Conservation (phyloP, 2,797 vertebrate genomes). For the Scomberomorus guttatus region DNA sequence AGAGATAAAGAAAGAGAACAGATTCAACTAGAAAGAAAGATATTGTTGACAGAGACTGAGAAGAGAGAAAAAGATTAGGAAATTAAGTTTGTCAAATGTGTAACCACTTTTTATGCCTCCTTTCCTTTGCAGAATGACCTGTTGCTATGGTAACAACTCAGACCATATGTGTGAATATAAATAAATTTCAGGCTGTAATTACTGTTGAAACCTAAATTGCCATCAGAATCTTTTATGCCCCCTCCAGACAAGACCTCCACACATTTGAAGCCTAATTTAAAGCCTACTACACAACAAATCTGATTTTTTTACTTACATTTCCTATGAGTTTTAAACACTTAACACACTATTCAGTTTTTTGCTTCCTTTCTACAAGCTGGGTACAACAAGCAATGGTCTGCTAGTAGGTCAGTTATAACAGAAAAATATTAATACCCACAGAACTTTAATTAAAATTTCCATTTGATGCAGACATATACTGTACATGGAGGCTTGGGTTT, state of each 20-base stretch:
- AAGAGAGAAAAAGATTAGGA: slow-evolving; percentile 24
- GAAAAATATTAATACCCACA: background rate
- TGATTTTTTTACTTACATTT: slow-evolving; percentile 9
- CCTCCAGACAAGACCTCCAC: background rate
- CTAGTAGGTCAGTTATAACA: slow-evolving; percentile 4
- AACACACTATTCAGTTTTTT: background rate
- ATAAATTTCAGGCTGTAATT: slow-evolving; percentile 52
- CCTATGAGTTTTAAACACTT: background rate
- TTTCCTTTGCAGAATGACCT: slow-evolving; percentile 48
- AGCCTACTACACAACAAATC: background rate
- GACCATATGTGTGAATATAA: slow-evolving; percentile 51
- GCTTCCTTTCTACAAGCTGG: slow-evolving; percentile 9
- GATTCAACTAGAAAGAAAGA: slow-evolving; percentile 22
- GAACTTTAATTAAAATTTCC: no score
- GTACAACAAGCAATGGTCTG: slow-evolving; percentile 18
- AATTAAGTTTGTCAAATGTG: slow-evolving; percentile 54
- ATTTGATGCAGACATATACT: no score
- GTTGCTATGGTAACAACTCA: slow-evolving; percentile 75
- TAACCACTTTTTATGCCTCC: slow-evolving; percentile 31
- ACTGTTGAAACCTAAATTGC: slow-evolving; percentile 35
- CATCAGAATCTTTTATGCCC: slow-evolving; percentile 7
- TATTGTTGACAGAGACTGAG: slow-evolving; percentile 30
- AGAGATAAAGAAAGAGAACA: slow-evolving; percentile 20
- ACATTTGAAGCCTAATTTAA: slow-evolving; percentile 37
- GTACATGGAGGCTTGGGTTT: no score